phyloP scores from a whole-genome alignment of 2,888 invertebrate genomes.

The Caenorhabditis panamensis region DNA sequence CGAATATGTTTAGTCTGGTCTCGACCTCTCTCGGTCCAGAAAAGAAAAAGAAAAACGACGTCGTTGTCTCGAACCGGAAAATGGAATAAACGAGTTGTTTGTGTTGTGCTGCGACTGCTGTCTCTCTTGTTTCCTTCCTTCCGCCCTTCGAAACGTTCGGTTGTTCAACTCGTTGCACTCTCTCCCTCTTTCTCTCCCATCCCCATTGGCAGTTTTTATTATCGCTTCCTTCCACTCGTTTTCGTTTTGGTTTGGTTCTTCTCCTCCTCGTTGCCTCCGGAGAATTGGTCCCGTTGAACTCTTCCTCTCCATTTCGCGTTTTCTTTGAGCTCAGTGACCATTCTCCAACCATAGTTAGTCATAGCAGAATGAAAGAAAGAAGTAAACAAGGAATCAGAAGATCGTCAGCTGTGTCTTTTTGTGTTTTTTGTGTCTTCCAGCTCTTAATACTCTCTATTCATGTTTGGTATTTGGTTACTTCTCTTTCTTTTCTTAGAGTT shows the following conservation, averaged over 20 bases:
- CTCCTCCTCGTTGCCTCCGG: not conserved
- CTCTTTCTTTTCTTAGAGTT: not conserved
- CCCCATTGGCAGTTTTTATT: not conserved
- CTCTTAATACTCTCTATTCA: conserved; percentile 20
- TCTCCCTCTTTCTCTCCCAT: not conserved
- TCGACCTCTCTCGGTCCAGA: too few relatives aligned
- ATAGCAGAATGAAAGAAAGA: too few relatives aligned
- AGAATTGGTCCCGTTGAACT: not conserved
- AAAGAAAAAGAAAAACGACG: not conserved
- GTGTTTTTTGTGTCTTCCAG: not conserved
- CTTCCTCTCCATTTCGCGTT: not conserved
- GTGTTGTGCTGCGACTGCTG: conserved; percentile 5
- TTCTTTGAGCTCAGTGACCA: not conserved
- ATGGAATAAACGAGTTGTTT: conserved; percentile 13
- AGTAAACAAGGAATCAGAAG: conserved; percentile 26
- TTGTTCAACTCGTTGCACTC: conserved; percentile 36
- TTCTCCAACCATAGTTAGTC: too few relatives aligned
- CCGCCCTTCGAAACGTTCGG: conserved; percentile 23
- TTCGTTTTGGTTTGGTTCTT: conserved; percentile 2
- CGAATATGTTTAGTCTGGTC: not conserved
- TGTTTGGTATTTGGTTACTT: not conserved
- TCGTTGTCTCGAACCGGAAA: too few relatives aligned
- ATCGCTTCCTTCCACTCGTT: not conserved
- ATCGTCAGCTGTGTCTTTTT: too few relatives aligned
- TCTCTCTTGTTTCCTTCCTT: not conserved